Base-by-base conservation (phyloP, 2,797 vertebrate species). In the Phalloptychus januarius region DNA sequence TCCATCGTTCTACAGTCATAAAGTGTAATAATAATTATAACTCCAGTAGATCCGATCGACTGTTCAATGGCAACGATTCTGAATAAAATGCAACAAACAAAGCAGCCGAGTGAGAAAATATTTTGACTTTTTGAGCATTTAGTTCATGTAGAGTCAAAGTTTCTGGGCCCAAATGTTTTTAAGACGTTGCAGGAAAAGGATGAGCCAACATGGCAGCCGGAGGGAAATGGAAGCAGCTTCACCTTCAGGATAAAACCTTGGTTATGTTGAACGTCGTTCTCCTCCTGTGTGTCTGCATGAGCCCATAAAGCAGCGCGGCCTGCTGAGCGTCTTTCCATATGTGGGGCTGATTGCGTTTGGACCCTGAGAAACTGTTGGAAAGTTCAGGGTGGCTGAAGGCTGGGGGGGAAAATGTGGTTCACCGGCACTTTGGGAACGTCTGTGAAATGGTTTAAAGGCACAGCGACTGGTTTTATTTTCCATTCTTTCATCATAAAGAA, bases 381-480 rank as follows among this genome's bases (percentile, higher is more conserved):
- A 87, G 83, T 90, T 85, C 5, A 58, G 76, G 85, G 77, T 75
- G 88, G 79, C 73, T 89, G 87, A 46, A 71, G 82, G 82, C 80
- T 71, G n/a, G 3, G 54, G n/a, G 78, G 84, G 87, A 87, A 93
- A 92, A 93, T 91, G 82, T 86, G 86, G 82, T 88, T 89, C 83
- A 79, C 71, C 74, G 73, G 76, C 42, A n/a, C 50, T 79, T 28
- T 78, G 74, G 83, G 74, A 79, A 74, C 63, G 44, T 70, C 40
- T 76, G 54, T 69, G 42, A 33, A 72, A 45, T 15, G 38, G 46
- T 50, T 48, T 73, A 58, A 72, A 58, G 72, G 86, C 38, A 63
- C 7, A 31, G 46, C 36, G 13, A 45, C n/a, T n/a, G 54, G n/a
- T 71, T 71, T 61, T 25, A n/a, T 23, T 72, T 69, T 69, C 65